Evolutionary conservation across 2,888 invertebrate species (phyloP).

Genomic region (Apotomis capreana): DNA sequence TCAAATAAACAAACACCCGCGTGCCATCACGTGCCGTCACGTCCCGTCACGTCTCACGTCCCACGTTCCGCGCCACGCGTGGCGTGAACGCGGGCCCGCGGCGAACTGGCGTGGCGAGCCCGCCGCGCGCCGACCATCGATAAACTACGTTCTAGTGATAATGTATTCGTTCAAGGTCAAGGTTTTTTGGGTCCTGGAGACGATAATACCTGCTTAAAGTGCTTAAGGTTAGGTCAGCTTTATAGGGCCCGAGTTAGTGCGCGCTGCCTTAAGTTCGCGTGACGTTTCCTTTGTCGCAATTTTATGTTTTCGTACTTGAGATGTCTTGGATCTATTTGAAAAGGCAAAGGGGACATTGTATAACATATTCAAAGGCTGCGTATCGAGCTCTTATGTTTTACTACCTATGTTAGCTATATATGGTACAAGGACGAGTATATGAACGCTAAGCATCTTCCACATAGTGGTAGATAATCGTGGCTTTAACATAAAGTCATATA

Average conservation of each 20-base stretch:
- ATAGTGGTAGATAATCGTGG: too few relatives aligned
- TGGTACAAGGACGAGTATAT: too few relatives aligned
- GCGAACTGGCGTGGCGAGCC: slow-evolving; percentile 48
- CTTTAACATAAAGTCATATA: too few relatives aligned
- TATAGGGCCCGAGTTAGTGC: not conserved
- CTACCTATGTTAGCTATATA: too few relatives aligned
- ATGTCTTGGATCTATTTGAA: not conserved
- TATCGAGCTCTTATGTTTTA: too few relatives aligned
- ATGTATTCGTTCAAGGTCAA: slow-evolving; percentile 42
- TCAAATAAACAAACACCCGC: slow-evolving; percentile 33
- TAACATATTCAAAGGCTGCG: too few relatives aligned
- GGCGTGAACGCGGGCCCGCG: slow-evolving; percentile 52
- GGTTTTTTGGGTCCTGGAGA: slow-evolving; percentile 8
- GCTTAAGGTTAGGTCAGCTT: not conserved
- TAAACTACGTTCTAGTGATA: slow-evolving; percentile 35
- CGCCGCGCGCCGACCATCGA: slow-evolving; percentile 50
- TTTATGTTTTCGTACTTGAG: not conserved
- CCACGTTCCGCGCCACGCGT: slow-evolving; percentile 49
- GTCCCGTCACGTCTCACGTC: slow-evolving; percentile 42
- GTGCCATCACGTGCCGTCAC: slow-evolving; percentile 13
- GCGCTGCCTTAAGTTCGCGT: not conserved
- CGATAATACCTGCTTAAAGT: not conserved
- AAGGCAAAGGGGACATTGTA: not conserved
- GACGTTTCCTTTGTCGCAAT: not conserved
- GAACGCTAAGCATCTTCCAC: too few relatives aligned